phyloP scores from a whole-genome alignment of 2,888 invertebrate species.

The Melolontha melolontha region DNA sequence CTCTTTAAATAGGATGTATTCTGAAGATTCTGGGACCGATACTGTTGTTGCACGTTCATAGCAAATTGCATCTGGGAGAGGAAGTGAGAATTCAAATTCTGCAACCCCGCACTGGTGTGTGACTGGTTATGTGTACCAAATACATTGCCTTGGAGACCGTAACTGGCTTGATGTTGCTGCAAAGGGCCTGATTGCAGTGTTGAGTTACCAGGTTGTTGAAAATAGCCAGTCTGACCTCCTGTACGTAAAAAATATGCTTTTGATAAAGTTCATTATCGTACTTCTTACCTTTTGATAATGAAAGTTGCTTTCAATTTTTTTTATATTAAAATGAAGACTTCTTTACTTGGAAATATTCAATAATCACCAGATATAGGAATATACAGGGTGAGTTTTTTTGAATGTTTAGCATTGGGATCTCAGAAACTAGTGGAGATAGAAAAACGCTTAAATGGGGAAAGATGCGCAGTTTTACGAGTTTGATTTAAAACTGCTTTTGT shows the following conservation, averaged over 20 bases:
- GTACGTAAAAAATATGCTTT: conserved; percentile 44
- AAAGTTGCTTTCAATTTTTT: too few relatives aligned
- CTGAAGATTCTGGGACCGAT: conserved; percentile 72
- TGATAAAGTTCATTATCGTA: not conserved
- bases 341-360: too few relatives aligned
- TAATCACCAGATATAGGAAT: too few relatives aligned
- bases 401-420: too few relatives aligned
- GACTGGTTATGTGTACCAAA: conserved; percentile 65
- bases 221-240: conserved; percentile 68
- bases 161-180: conserved; percentile 64
- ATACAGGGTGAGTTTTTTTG: too few relatives aligned
- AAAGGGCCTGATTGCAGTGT: conserved; percentile 62
- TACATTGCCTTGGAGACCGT: conserved; percentile 67
- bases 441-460: too few relatives aligned
- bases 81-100: conserved; percentile 70
- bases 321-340: too few relatives aligned
- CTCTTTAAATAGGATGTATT: conserved; percentile 64
- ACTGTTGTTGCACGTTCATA: conserved; percentile 72
- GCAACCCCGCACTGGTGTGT: conserved; percentile 67
- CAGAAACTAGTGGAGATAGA: too few relatives aligned
- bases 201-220: conserved; percentile 66
- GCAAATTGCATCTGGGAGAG: conserved; percentile 75
- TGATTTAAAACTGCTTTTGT: too few relatives aligned
- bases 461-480: too few relatives aligned
- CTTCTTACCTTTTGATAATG: conserved; percentile 29